Evolutionary conservation across 1,140 invertebrate species (phyloP).

Genomic region (Drosophila repletoides): DNA sequence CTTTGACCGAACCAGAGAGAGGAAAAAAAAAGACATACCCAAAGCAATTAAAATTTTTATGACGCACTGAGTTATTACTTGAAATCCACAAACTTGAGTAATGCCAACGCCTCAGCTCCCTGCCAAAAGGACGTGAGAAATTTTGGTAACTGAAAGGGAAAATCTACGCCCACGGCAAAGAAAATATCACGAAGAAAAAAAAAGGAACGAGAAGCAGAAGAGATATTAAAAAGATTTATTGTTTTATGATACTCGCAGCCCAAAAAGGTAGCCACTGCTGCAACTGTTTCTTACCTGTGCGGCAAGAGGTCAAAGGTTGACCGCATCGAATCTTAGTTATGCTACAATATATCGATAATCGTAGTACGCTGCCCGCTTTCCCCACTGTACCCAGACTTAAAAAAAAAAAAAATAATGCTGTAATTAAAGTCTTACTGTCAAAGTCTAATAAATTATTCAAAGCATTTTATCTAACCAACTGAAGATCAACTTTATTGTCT

Average conservation of each 20-base stretch:
- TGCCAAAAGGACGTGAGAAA: constrained; percentile 71
- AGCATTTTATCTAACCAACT: constrained; percentile 7
- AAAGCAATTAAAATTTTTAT: constrained; percentile 81
- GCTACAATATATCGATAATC: not conserved
- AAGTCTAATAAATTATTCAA: constrained; percentile 71
- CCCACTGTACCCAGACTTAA: not conserved
- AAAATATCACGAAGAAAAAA: constrained; percentile 32
- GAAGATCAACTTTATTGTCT: too few relatives aligned
- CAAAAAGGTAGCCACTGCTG: constrained; percentile 29
- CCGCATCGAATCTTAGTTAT: constrained; percentile 11
- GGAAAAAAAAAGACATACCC: constrained; percentile 46
- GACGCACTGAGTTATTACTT: constrained; percentile 80
- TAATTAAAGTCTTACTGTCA: constrained; percentile 76
- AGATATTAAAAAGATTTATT: constrained; percentile 80
- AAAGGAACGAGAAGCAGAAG: constrained; percentile 38
- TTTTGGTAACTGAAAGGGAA: constrained; percentile 59
- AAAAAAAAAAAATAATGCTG: constrained; percentile 47
- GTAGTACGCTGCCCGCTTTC: constrained; percentile 26
- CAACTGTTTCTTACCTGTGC: constrained; percentile 57
- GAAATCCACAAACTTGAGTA: constrained; percentile 80
- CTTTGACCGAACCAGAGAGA: constrained; percentile 61
- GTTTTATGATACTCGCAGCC: constrained; percentile 65
- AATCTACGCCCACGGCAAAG: constrained; percentile 60
- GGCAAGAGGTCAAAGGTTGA: constrained; percentile 62
- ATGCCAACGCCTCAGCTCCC: constrained; percentile 49